Conservation (phyloP, 2,888 invertebrate genomes). For the Agrotis clavis region DNA sequence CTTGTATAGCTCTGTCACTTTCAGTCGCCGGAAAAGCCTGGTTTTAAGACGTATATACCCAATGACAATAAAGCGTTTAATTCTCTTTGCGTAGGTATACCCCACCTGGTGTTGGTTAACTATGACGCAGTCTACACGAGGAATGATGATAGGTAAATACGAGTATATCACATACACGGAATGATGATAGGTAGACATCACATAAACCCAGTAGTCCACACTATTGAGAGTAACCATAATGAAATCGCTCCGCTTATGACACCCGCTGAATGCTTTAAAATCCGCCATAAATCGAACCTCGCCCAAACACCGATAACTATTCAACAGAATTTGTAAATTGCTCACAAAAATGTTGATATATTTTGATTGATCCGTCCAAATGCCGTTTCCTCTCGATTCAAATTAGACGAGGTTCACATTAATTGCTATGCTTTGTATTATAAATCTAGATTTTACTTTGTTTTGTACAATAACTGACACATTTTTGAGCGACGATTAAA, state of each 20-base stretch:
- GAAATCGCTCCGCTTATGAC: not conserved
- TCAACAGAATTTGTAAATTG: constrained; percentile 65
- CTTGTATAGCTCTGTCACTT: too few species aligned
- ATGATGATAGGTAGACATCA: too few species aligned
- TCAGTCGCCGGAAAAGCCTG: too few species aligned
- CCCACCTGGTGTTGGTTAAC: too few species aligned
- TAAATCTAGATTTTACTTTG: constrained; percentile 56
- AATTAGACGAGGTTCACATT: constrained; percentile 56
- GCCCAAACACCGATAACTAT: constrained; percentile 38
- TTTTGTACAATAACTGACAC: constrained; percentile 27
- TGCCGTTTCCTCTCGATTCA: constrained; percentile 45
- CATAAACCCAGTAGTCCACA: not conserved
- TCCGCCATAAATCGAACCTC: constrained; percentile 23
- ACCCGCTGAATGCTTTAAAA: not conserved
- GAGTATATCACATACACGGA: too few species aligned
- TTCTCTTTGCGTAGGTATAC: too few species aligned
- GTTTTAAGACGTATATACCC: too few species aligned
- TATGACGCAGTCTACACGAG: too few species aligned
- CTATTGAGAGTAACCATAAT: not conserved
- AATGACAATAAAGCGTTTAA: too few species aligned
- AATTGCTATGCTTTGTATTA: constrained; percentile 53
- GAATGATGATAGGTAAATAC: too few species aligned
- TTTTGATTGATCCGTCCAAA: constrained; percentile 68
- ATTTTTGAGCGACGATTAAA: constrained; percentile 39
- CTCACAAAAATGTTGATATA: constrained; percentile 61